A percentile compares a stretch with the other conserved stretches of the same genome.
Conservation (phyloP, 2,113 vertebrate species). For the Pitta sordida region DNA sequence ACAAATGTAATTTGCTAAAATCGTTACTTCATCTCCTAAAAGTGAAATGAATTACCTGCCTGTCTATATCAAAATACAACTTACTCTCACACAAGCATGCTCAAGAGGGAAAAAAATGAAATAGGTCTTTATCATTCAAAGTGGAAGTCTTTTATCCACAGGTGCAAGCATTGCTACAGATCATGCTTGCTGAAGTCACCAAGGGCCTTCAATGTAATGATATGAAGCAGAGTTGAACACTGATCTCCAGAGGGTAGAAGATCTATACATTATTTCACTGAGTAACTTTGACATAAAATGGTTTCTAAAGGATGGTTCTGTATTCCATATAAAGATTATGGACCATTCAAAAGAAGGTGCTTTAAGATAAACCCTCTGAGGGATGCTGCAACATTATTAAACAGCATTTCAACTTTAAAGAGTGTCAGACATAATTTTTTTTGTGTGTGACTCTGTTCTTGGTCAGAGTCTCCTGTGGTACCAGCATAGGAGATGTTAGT, state of each 20-base stretch:
- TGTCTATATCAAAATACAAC: conserved; percentile 51
- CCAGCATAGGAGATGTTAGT: background rate
- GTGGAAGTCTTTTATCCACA: conserved; percentile 66
- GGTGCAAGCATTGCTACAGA: conserved; percentile 56
- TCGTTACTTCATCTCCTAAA: conserved; percentile 71
- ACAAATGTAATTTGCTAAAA: conserved; percentile 68
- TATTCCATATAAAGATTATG: conserved; percentile 43
- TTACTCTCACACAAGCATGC: conserved; percentile 41
- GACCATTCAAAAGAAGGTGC: conserved; percentile 44
- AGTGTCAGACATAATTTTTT: background rate
- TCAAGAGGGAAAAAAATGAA: conserved; percentile 39
- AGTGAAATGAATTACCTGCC: conserved; percentile 74
- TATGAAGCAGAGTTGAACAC: conserved; percentile 55
- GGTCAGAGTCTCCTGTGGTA: conserved; percentile 29
- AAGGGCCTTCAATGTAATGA: conserved; percentile 55
- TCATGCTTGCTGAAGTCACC: conserved; percentile 39
- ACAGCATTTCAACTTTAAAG: conserved; percentile 39
- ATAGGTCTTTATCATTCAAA: conserved; percentile 58
- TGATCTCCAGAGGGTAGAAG: conserved; percentile 32
- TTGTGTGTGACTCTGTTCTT: conserved; percentile 26
- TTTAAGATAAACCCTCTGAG: conserved; percentile 54
- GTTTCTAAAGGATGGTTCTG: conserved; percentile 49
- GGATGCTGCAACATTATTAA: conserved; percentile 43
- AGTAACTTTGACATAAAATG: conserved; percentile 45
- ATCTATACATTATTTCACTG: conserved; percentile 50